These are phyloP conservation scores for Clarias gariepinus DNA, from an alignment of 2,113 vertebrate genomes.

Conservation along the genomic window DNA sequence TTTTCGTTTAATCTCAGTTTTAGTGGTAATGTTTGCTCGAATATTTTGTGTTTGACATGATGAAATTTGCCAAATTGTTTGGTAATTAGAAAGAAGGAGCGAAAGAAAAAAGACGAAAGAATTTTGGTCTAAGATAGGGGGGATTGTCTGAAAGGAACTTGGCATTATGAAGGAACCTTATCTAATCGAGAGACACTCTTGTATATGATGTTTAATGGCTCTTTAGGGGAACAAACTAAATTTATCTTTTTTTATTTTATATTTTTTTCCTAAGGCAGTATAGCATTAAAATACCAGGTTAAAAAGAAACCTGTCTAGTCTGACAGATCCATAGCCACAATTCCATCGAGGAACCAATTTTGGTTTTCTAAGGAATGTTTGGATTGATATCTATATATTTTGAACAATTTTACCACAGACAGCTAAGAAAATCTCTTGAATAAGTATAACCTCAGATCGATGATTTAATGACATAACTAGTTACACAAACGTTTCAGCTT, in stretches of 20 bases:
- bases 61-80: background rate
- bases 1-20: background rate
- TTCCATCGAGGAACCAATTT: background rate
- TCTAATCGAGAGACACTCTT: background rate
- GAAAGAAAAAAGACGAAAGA: background rate
- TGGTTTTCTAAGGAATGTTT: conserved; percentile 2
- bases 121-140: background rate
- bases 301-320: background rate
- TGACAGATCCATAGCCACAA: background rate
- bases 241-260: background rate
- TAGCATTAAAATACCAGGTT: background rate
- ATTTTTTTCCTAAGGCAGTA: background rate
- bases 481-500: background rate
- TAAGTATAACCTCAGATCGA: background rate
- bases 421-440: background rate
- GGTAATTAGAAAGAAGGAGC: background rate
- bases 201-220: background rate
- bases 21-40: background rate
- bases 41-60: background rate
- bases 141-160: background rate
- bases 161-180: background rate
- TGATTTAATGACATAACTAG: background rate
- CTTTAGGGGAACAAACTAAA: background rate
- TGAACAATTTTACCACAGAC: background rate
- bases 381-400: background rate